Conservation (phyloP, 2,888 invertebrate genomes). For the Tetramorium bicarinatum region DNA sequence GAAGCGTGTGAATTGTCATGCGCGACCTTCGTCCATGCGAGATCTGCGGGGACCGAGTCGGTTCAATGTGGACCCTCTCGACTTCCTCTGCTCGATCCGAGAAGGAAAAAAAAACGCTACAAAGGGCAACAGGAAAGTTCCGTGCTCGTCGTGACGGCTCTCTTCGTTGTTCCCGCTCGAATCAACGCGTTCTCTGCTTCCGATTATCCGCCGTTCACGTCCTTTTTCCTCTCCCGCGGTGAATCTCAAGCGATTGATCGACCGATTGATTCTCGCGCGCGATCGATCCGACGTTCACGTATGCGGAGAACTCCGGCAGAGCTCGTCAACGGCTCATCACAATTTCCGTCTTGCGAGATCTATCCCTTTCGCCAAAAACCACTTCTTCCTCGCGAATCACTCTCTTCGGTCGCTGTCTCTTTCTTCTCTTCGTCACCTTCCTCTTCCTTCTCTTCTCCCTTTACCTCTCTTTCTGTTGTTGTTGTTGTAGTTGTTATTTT, state of each 20-base stretch:
- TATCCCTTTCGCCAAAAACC: conserved; percentile 27
- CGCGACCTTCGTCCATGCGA: conserved; percentile 64
- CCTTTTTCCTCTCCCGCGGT: neutral
- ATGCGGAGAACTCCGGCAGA: conserved; percentile 50
- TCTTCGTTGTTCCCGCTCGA: conserved; percentile 33
- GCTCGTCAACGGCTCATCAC: conserved; percentile 56
- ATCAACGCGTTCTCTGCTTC: neutral
- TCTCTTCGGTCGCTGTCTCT: conserved; percentile 22
- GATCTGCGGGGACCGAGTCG: conserved; percentile 22
- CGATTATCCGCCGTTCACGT: neutral
- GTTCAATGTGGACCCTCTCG: conserved; percentile 4
- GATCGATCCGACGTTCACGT: conserved; percentile 41
- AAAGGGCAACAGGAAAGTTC: conserved; percentile 28
- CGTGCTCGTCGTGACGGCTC: conserved; percentile 33
- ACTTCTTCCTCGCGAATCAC: neutral
- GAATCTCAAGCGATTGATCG: conserved; percentile 42
- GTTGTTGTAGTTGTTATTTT: conserved; percentile 40
- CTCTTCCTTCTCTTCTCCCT: conserved; percentile 23
- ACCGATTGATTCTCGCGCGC: conserved; percentile 47
- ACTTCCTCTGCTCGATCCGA: neutral
- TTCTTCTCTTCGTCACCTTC: conserved; percentile 20
- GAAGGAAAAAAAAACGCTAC: conserved; percentile 3
- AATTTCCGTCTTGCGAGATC: conserved; percentile 32
- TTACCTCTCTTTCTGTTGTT: conserved; percentile 22
- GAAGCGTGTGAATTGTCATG: neutral